A percentile compares a stretch with the other conserved stretches of the same genome.
Evolutionary conservation across 2,113 vertebrate species (phyloP).

Genomic region (Odobenus rosmarus): DNA sequence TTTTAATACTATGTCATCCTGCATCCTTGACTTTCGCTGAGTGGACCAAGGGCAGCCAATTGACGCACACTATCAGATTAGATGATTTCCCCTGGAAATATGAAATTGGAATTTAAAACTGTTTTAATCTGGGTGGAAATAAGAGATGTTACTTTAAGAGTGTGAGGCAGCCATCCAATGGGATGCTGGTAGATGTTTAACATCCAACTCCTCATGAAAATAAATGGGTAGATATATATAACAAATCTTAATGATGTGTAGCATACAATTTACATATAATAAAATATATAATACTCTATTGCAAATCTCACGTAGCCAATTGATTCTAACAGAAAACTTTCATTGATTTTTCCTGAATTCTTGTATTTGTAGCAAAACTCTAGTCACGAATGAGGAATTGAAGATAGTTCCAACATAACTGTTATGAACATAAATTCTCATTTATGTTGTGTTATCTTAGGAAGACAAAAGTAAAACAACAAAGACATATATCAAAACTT

Average conservation of each 20-base stretch:
- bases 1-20: background rate
- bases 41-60: background rate
- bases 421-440: background rate
- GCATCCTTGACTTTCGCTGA: background rate
- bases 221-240: background rate
- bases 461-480: background rate
- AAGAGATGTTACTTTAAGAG: background rate
- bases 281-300: background rate
- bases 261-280: background rate
- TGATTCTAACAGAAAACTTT: background rate
- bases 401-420: background rate
- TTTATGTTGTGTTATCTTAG: background rate
- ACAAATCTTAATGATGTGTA: background rate
- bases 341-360: background rate
- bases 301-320: background rate
- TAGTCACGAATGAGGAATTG: background rate
- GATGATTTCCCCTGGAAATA: background rate
- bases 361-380: background rate
- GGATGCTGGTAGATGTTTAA: background rate
- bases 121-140: background rate
- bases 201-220: background rate
- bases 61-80: background rate
- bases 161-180: background rate
- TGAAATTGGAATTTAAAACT: background rate
- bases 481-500: background rate